These are phyloP conservation scores for Chlorodrepanis virens DNA, from an alignment of 2,113 vertebrate species.

Conservation along the genomic window DNA sequence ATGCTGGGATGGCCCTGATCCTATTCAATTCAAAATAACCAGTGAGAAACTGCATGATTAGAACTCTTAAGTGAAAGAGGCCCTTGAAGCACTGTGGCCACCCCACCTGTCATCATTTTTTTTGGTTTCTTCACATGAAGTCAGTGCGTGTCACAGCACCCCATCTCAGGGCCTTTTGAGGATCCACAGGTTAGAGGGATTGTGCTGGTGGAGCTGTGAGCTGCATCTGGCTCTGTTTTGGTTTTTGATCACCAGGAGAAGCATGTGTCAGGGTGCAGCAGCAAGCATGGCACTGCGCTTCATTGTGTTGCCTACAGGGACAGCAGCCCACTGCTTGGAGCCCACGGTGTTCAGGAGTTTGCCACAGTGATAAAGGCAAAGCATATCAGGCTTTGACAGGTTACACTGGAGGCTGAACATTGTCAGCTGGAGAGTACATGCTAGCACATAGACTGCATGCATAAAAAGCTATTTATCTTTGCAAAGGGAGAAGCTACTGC, in stretches of 20 bases:
- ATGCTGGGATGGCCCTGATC: neutral
- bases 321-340: slow-evolving; percentile 3
- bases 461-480: slow-evolving; percentile 1
- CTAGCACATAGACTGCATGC: neutral
- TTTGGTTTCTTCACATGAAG: neutral
- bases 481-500: neutral
- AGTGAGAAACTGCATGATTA: neutral
- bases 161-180: neutral
- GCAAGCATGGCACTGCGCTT: neutral
- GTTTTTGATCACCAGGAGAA: neutral
- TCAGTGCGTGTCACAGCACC: neutral
- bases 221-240: neutral
- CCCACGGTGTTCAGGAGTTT: slow-evolving; percentile 8
- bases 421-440: neutral
- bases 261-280: neutral
- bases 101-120: neutral
- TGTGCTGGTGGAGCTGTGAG: neutral
- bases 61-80: neutral
- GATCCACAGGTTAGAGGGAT: neutral
- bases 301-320: slow-evolving; percentile 35
- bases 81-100: neutral
- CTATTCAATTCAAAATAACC: neutral
- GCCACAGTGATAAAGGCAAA: slow-evolving; percentile 42
- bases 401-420: slow-evolving; percentile 16
- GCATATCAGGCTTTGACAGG: slow-evolving; percentile 34